Conservation (phyloP, 2,888 invertebrate genomes). For the Leucophora obtusa region DNA sequence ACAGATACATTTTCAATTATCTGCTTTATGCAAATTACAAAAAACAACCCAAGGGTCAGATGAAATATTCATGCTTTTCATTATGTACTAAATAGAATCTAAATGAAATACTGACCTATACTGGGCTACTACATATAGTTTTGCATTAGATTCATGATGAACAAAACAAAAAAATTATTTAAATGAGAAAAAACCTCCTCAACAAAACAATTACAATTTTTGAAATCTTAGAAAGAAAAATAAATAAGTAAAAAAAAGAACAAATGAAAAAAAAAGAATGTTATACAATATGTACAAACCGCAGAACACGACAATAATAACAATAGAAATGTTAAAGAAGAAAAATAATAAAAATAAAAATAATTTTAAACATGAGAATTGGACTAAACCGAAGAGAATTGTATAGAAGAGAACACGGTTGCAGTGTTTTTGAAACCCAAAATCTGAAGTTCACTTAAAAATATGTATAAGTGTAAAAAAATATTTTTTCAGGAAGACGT, state of each 20-base stretch:
- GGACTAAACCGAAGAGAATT: slow-evolving; percentile 18
- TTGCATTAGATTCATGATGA: slow-evolving; percentile 45
- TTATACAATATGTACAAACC: slow-evolving; percentile 37
- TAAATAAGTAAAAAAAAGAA: slow-evolving; percentile 22
- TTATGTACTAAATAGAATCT: slow-evolving; percentile 19
- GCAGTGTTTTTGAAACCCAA: too few species aligned
- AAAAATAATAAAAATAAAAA: slow-evolving; percentile 23
- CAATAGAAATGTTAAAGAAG: slow-evolving; percentile 26
- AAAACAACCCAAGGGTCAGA: slow-evolving; percentile 47
- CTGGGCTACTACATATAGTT: background rate
- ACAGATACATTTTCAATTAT: slow-evolving; percentile 25
- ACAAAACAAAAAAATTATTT: slow-evolving; percentile 22
- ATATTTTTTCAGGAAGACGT: too few species aligned
- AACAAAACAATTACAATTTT: slow-evolving; percentile 47
- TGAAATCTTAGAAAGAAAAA: slow-evolving; percentile 31
- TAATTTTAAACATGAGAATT: slow-evolving; percentile 39
- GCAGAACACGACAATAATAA: slow-evolving; percentile 38
- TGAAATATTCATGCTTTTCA: slow-evolving; percentile 43
- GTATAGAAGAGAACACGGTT: background rate
- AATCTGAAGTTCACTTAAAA: too few species aligned
- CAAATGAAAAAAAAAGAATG: slow-evolving; percentile 44
- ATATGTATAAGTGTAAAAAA: too few species aligned
- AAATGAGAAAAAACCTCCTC: slow-evolving; percentile 25
- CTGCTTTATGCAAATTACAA: slow-evolving; percentile 43
- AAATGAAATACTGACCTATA: slow-evolving; percentile 57